Evolutionary conservation across 2,113 vertebrate genomes (phyloP).

Genomic region (Bujurquina vittata): DNA sequence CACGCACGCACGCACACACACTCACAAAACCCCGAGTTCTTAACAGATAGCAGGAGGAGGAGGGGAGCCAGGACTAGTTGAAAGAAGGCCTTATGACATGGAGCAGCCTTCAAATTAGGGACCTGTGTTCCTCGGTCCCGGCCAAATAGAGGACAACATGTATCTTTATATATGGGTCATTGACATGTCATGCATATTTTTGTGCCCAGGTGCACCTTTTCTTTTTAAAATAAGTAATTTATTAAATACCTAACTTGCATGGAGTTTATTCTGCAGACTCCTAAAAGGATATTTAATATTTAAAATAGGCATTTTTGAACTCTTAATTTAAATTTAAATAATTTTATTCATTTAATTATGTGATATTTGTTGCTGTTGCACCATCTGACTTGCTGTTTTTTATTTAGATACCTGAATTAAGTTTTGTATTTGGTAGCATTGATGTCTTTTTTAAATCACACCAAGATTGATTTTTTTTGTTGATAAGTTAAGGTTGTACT

Average conservation of each 20-base stretch:
- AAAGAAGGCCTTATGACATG: slow-evolving; percentile 70
- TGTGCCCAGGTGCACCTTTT: not conserved
- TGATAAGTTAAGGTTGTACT: not conserved
- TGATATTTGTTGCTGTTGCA: too few relatives aligned
- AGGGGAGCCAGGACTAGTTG: slow-evolving; percentile 50
- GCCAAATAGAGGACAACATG: not conserved
- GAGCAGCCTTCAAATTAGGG: not conserved
- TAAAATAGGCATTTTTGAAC: not conserved
- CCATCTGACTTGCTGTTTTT: not conserved
- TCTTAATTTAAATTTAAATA: not conserved
- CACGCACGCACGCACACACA: not conserved
- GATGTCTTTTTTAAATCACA: not conserved
- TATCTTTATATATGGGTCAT: not conserved
- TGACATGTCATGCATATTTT: not conserved
- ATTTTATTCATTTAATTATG: not conserved
- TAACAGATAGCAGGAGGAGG: slow-evolving; percentile 52
- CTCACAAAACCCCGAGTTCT: not conserved
- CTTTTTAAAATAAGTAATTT: too few relatives aligned
- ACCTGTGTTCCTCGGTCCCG: not conserved
- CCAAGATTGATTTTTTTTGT: not conserved
- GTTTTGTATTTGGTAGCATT: too few relatives aligned
- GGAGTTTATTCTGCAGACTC: too few relatives aligned
- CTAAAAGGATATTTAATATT: not conserved
- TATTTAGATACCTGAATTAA: not conserved
- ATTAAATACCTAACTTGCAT: too few relatives aligned